Base-by-base conservation (phyloP, 1,140 invertebrate genomes). In the Geopemphigus sp. region DNA sequence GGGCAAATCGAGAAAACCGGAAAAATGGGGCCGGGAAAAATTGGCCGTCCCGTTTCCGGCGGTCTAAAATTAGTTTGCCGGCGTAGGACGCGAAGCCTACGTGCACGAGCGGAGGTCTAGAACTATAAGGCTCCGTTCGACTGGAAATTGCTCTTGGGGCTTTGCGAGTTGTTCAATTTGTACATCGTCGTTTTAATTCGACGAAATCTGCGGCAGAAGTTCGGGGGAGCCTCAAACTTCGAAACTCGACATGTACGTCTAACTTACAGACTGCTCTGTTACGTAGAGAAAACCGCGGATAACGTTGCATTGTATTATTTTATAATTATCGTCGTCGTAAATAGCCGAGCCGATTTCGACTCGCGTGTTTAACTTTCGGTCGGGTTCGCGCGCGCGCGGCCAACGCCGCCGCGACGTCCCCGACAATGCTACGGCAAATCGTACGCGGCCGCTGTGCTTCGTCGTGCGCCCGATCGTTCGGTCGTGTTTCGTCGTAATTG, bases 121-220 rank as follows among this genome's bases (percentile, higher is more conserved):
- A 47, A 68, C 50, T 68, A 39, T 39, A 68, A 72, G 24, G 29
- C 47, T 72, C 53, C 12, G 17, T 72, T 72, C 68, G 50, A n/a
- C 68, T 53, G 68, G 68, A 72, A 72, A 72, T 72, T 17, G 68
- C 68, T 53, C 17, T 53, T 54, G 68, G 68, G 68, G 68, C 68
- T 53, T 72, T 72, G 29, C 29, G 50, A 53, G 68, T 72, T 68
- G 66, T 68, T 68, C 66, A 68, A 68, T 68, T 68, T 68, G 66
- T 68, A 68, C 66, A 50, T 68, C 66, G 66, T 68, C 66, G 66
- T 68, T 68, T 68, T 68, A 68, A 68, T 68, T 68, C 66, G 50
- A 68, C 66, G 47, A 68, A 68, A 68, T 68, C 66, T 68, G 66
- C 12, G 22, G 66, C 50, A 26, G 66, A 68, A 68, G 66, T 68